Base-by-base conservation (phyloP, 2,888 invertebrate genomes). In the Himalopsyche anomala region DNA sequence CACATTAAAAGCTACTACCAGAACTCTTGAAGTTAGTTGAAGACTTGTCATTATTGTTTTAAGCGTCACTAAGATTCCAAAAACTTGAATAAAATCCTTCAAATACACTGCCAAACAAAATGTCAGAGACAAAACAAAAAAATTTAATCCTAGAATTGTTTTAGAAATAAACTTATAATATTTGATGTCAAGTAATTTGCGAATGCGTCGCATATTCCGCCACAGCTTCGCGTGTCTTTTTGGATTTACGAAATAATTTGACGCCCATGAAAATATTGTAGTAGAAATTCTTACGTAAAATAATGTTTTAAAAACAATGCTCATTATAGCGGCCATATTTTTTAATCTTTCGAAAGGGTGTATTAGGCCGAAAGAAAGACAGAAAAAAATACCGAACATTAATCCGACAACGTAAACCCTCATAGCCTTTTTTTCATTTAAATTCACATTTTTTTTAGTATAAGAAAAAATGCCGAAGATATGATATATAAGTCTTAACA, bases 151-250 rank as follows among this genome's bases (percentile, higher is more conserved):
- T 74, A 36, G 1, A 36, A 11, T 74, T 38, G 36, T 5, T 36
- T 74, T 74, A 15, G 28, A n/a, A 36, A 74, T 38, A 36, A 15
- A 28, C 28, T 5, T 5, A 12, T 74, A 74, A 74, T 74, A 38
- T 36, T 36, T 11, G 38, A 74, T 19, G 28, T 28, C 4, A 15
- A 74, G 74, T 5, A 4, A 11, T 74, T 38, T 36, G 38, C 74
- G 74, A 74, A 74, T 74, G 12, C 12, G 9, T 74, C 74, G 28
- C 74, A 74, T 74, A 36, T 74, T 74, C 5, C 38, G 12, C 74
- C 74, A 74, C 28, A 74, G 38, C 15, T 74, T 74, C 4, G 19
- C 28, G 36, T 74, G 74, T 74, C 38, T 74, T 74, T 74, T 74
- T 5, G n/a, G 15, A 36, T 74, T 36, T 0, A 36, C 9, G 15